These are phyloP conservation scores for Parambassis ranga DNA, from an alignment of 2,797 vertebrate species.

Conservation along the genomic window DNA sequence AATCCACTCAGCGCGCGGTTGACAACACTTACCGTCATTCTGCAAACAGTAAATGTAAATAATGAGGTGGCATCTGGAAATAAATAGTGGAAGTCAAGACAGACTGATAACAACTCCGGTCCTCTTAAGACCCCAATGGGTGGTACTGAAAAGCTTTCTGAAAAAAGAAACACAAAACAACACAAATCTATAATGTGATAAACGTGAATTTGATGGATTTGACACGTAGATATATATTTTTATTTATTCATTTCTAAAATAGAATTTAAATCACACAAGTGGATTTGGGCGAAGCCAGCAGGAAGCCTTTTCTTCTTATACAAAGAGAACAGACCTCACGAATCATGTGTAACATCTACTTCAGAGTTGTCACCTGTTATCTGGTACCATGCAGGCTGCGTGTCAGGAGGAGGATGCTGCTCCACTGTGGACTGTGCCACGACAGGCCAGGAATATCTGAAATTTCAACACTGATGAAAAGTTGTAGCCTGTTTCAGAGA, in stretches of 20 bases:
- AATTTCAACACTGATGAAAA: too few relatives aligned
- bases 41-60: conserved; percentile 70
- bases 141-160: conserved; percentile 34
- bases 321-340: conserved; percentile 43
- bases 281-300: conserved; percentile 49
- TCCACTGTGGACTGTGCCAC: conserved; percentile 25
- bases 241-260: conserved; percentile 26
- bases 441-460: conserved; percentile 12
- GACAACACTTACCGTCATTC: conserved; percentile 71
- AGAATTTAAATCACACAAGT: conserved; percentile 25
- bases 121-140: conserved; percentile 45
- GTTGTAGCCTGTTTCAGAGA: too few relatives aligned
- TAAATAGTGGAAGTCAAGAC: conserved; percentile 53
- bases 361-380: conserved; percentile 77
- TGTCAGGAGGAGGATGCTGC: conserved; percentile 49
- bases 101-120: conserved; percentile 54
- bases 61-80: conserved; percentile 66
- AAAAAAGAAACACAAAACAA: neutral
- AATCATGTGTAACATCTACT: conserved; percentile 59
- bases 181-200: conserved; percentile 18
- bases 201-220: conserved; percentile 52
- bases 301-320: conserved; percentile 26
- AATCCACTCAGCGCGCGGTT: conserved; percentile 54
- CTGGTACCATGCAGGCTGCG: conserved; percentile 48
- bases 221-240: neutral